phyloP scores from a whole-genome alignment of 2,888 invertebrate genomes.

The Cheilosia pagana region DNA sequence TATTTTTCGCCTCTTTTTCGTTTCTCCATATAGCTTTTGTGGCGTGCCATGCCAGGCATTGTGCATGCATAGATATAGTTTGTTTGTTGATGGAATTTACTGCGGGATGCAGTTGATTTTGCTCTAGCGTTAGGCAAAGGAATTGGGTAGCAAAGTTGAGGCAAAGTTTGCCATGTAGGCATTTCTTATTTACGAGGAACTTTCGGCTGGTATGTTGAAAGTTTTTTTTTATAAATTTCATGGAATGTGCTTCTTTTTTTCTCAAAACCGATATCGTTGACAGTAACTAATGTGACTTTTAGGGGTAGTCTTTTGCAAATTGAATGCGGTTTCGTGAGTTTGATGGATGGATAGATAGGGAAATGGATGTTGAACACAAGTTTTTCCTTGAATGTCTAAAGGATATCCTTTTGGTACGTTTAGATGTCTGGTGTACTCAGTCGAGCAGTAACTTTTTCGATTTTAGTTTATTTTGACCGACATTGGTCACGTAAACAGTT shows the following conservation, averaged over 20 bases:
- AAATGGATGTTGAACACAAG: neutral
- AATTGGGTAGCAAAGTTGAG: constrained; percentile 55
- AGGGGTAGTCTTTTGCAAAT: neutral
- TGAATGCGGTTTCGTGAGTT: neutral
- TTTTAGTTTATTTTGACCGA: no score
- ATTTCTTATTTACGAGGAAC: constrained; percentile 63
- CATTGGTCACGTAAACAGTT: no score
- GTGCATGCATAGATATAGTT: constrained; percentile 56
- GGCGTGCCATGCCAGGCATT: constrained; percentile 50
- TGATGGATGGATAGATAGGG: neutral
- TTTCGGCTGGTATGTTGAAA: constrained; percentile 17
- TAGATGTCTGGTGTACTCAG: no score
- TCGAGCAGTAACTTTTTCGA: no score
- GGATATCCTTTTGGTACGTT: neutral
- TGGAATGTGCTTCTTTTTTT: neutral
- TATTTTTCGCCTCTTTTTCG: constrained; percentile 20
- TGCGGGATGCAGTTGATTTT: constrained; percentile 57
- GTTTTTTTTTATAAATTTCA: constrained; percentile 5
- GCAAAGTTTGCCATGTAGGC: constrained; percentile 36
- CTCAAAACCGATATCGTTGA: neutral
- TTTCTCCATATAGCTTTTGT: constrained; percentile 12
- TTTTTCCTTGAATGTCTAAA: neutral
- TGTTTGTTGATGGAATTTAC: constrained; percentile 62
- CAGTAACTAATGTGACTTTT: neutral
- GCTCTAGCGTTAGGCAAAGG: constrained; percentile 15